Evolutionary conservation across 1,140 invertebrate genomes (phyloP), one percentile per base, ranked within the genome.

Genomic region (Elysia chlorotica): DNA sequence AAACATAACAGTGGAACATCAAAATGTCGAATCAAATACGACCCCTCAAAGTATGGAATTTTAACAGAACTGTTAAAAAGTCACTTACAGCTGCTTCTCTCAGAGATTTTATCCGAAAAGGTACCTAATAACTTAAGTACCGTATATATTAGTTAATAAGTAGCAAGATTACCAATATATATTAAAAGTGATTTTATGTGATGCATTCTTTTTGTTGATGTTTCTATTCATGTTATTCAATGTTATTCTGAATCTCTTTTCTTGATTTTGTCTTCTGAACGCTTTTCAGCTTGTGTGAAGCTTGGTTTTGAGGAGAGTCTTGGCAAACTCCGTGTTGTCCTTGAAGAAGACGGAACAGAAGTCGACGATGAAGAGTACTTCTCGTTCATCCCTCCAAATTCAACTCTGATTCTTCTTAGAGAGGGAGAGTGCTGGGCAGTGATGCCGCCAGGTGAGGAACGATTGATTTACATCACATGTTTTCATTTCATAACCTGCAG

Each of bases 11-110:
- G n/a, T n/a, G n/a, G n/a, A n/a, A n/a, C n/a, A n/a, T n/a, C n/a
- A n/a, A n/a, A n/a, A n/a, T n/a, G n/a, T n/a, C n/a, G n/a, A n/a
- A n/a, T n/a, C n/a, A n/a, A n/a, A n/a, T n/a, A n/a, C 31, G 94
- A 91, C 95, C 95, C 91, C 96, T 96, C 91, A 97, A 97, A 92
- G 93, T 97, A 92, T 97, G 96, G 96, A 96, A 96, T 91, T 94
- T 93, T 89, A 95, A 94, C 90, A 91, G 96, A 90, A 95, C 92
- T 89, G 91, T 95, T 82, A 93, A 95, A 88, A 97, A 97, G 89
- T 95, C 95, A 83, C 89, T 97, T 87, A 95, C 96, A 80, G 96
- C 96, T 85, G 92, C 93, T 85, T 95, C 92, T 87, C 93, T 97
- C 83, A 93, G 95, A 88, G 96, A 98, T 89, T 90, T 98, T 83